A percentile compares a stretch with the other conserved stretches of the same genome.
phyloP scores from a whole-genome alignment of 1,140 invertebrate genomes.

The Leptinotarsa undecemlineata region DNA sequence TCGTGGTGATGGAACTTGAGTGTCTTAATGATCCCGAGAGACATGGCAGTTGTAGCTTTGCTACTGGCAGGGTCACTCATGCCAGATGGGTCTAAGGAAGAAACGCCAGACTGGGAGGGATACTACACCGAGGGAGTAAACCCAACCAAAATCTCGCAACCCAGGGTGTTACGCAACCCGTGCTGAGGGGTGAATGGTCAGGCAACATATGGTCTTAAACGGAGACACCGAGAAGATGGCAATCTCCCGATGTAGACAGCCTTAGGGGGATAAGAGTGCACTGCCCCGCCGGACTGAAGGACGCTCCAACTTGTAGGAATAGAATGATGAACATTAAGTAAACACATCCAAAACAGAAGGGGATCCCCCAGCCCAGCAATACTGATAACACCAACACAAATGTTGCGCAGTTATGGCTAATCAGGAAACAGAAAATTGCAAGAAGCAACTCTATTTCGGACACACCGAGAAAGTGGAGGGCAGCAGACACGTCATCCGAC shows the following conservation, averaged over 20 bases:
- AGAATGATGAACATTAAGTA: neutral
- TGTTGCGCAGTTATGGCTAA: neutral
- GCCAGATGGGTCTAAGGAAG: too few relatives aligned
- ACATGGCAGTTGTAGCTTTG: too few relatives aligned
- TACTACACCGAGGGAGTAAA: neutral
- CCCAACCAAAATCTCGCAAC: slow-evolving; percentile 14
- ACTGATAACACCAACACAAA: neutral
- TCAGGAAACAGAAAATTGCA: neutral
- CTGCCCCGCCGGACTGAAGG: neutral
- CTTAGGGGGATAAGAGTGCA: neutral
- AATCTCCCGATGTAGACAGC: neutral
- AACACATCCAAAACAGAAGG: neutral
- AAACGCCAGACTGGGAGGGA: too few relatives aligned
- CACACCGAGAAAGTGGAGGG: slow-evolving; percentile 32
- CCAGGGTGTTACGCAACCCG: slow-evolving; percentile 8
- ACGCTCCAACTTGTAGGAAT: neutral
- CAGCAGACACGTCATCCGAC: slow-evolving; percentile 22
- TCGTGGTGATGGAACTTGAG: too few relatives aligned
- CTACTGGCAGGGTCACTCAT: too few relatives aligned
- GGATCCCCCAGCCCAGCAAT: neutral
- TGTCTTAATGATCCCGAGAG: too few relatives aligned
- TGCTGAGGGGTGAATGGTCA: slow-evolving; percentile 11
- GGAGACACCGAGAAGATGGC: neutral
- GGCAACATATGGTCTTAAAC: slow-evolving; percentile 1
- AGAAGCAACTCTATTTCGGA: too few relatives aligned